Base-by-base conservation (phyloP, 2,113 vertebrate species). In the Emydura subglobosa region DNA sequence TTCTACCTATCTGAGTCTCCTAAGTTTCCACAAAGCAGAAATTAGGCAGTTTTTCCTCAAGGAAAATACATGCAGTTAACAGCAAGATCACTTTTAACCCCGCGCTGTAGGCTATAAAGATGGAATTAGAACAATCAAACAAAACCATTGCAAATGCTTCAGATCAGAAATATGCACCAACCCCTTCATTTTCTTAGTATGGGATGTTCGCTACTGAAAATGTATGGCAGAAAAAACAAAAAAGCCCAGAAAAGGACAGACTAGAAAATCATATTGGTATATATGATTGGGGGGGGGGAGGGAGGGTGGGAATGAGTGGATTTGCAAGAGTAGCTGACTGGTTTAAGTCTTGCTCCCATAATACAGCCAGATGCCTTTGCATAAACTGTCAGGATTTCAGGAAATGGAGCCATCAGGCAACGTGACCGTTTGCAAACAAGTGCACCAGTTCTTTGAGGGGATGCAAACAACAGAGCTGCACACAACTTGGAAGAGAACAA, bases 21-120 rank as follows among this genome's bases (percentile, higher is more conserved):
- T 72, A 59, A 68, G 17, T 78, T 53, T 95, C 72, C 85, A 89
- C 51, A 90, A 93, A 90, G 50, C 49, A 79, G 6, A 87, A 93
- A 72, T 3, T 3, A 10, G 68, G 42, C 13, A 51, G 27, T 27
- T 90, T 92, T n/a, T n/a, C 11, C 42, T 79, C 83, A 78, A 29
- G 74, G 24, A 80, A 80, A 80, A 86, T 13, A 91, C 49, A 90
- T 29, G 22, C 85, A 91, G 21, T 47, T 87, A 57, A 72, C 47
- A 82, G 44, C 72, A 74, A 1, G 5, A 91, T 31, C 81, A 34
- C 17, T 94, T 90, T 91, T 61, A 90, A 88, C 83, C 25, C 6
- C 5, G 85, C 10, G 19, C 19, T 39, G n/a, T 79, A n/a, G 79
- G 31, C 42, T 44, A 25, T 57, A 91, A 84, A 90, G 19, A 44